Percentiles rank a stretch among this genome's conserved stretches.
phyloP scores from a whole-genome alignment of 2,113 vertebrate genomes.

The Tenebrosternarchus preto region DNA sequence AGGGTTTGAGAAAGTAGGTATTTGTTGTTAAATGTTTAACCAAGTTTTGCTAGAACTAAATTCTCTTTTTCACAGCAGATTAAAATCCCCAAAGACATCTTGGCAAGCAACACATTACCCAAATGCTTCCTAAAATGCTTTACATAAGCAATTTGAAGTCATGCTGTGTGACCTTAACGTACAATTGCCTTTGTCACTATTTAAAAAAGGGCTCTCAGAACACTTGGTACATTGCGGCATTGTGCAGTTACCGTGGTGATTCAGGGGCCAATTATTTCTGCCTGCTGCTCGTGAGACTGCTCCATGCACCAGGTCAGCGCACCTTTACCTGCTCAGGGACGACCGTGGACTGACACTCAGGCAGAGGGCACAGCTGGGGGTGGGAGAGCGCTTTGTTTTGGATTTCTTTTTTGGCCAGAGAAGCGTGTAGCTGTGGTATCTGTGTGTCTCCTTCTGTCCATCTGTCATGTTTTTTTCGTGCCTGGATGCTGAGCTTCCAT shows the following conservation, averaged over 20 bases:
- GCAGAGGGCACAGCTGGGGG: neutral
- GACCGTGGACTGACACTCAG: neutral
- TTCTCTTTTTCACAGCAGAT: neutral
- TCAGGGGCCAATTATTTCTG: conserved; percentile 40
- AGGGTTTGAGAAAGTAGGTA: conserved; percentile 1
- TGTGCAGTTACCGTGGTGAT: conserved; percentile 46
- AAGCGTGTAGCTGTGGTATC: neutral
- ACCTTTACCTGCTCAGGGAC: conserved; percentile 13
- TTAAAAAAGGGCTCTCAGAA: neutral
- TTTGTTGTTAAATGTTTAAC: conserved; percentile 28
- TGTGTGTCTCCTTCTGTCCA: neutral
- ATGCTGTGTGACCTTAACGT: neutral
- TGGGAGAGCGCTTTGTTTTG: neutral
- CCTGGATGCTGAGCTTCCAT: conserved; percentile 20
- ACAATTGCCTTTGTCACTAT: neutral
- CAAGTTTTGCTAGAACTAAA: neutral
- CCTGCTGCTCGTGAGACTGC: neutral
- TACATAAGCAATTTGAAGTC: conserved; percentile 7
- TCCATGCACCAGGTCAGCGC: neutral
- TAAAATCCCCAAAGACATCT: neutral
- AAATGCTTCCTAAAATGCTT: conserved; percentile 8
- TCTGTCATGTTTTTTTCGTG: neutral
- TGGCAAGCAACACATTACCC: neutral
- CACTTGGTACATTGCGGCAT: neutral
- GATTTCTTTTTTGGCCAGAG: neutral